Conservation (phyloP, 2,113 vertebrate genomes). For the Amphiprion percula region DNA sequence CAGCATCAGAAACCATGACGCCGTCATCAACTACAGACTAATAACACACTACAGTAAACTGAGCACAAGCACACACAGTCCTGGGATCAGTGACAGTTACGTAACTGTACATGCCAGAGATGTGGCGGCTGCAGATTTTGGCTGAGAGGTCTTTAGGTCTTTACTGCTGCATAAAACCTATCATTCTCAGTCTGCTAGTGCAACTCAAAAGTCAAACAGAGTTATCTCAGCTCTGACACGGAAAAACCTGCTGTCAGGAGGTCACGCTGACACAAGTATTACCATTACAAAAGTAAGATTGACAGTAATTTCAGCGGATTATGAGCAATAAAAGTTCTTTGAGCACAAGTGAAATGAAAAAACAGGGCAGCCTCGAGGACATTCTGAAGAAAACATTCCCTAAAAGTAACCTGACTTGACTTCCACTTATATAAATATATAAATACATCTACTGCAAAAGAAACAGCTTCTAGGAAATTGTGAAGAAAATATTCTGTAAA, state of each 20-base stretch:
- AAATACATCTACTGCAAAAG: no score
- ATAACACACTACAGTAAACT: background rate
- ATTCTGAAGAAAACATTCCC: background rate
- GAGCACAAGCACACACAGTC: constrained; percentile 17
- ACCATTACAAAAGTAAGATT: background rate
- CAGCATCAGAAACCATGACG: background rate
- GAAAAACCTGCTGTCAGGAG: background rate
- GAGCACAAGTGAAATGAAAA: background rate
- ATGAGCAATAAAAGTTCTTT: background rate
- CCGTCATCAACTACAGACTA: background rate
- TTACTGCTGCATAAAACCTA: constrained; percentile 15
- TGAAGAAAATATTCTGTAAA: background rate
- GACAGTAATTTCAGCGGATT: background rate
- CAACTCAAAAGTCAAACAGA: background rate
- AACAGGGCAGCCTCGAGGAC: background rate
- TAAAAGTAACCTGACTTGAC: background rate
- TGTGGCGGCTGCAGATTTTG: constrained; percentile 13
- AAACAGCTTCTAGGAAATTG: background rate
- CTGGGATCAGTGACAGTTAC: constrained; percentile 30
- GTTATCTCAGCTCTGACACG: background rate
- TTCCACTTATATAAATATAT: background rate
- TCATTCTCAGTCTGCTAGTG: constrained; percentile 1
- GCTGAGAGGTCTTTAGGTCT: background rate
- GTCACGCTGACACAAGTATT: background rate
- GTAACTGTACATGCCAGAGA: constrained; percentile 12